These are phyloP conservation scores for Passer montanus DNA, from an alignment of 2,113 vertebrate species.

Conservation along the genomic window DNA sequence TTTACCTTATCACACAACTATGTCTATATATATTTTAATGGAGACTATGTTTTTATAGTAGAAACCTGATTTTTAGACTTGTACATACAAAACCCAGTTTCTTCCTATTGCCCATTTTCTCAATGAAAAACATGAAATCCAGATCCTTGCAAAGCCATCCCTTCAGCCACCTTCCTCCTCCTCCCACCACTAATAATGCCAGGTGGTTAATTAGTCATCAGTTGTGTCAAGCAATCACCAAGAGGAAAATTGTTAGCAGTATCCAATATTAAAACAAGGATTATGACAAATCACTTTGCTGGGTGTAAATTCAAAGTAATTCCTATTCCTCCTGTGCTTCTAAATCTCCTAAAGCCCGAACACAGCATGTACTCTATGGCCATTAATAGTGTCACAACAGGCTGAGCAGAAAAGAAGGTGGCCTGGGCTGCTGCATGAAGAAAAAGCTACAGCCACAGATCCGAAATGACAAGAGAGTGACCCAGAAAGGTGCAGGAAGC, in stretches of 20 bases:
- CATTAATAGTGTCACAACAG: not conserved
- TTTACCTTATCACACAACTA: not conserved
- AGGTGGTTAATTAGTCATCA: not conserved
- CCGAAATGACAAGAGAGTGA: not conserved
- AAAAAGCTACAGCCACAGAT: not conserved
- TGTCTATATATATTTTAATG: not conserved
- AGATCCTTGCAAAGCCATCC: not conserved
- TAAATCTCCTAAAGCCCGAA: rapidly evolving
- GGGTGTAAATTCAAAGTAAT: not conserved
- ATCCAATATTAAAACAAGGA: not conserved
- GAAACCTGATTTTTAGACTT: not conserved
- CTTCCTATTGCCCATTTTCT: not conserved
- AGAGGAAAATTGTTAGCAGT: not conserved
- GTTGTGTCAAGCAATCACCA: not conserved
- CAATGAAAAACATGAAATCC: not conserved
- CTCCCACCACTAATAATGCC: not conserved
- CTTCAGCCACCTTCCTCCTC: not conserved
- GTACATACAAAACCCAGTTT: not conserved
- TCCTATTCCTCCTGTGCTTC: not conserved
- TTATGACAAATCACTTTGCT: not conserved
- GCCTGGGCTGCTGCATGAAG: not conserved
- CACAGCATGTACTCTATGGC: not conserved
- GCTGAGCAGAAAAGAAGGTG: not conserved
- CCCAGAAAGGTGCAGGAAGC: rapidly evolving
- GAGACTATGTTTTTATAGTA: not conserved